Evolutionary conservation across 2,888 invertebrate genomes (phyloP).

Genomic region (Hypomecis atomaria): DNA sequence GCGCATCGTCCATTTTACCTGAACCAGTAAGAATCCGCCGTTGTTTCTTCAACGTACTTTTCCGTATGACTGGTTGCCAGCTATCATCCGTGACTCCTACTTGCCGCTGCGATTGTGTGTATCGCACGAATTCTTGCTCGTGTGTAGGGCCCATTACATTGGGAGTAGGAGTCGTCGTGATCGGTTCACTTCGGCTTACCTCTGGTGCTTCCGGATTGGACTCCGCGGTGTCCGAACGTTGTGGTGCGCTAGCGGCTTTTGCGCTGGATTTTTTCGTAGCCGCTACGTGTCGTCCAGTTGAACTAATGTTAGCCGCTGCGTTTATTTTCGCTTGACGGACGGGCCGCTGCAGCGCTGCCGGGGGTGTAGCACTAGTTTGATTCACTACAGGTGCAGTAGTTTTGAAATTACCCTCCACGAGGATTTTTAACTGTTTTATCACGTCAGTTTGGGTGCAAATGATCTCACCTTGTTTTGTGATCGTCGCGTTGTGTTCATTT

Average conservation of each 20-base stretch:
- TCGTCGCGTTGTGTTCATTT: background rate
- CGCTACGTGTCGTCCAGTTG: background rate
- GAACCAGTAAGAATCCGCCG: background rate
- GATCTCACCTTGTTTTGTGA: background rate
- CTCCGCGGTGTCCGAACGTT: background rate
- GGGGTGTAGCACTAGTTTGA: background rate
- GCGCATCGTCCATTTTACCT: constrained; percentile 3
- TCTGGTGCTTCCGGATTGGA: background rate
- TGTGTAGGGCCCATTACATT: background rate
- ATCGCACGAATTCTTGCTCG: background rate
- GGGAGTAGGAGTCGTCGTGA: background rate
- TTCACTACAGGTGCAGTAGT: background rate
- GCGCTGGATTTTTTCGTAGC: background rate
- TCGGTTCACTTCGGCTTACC: background rate
- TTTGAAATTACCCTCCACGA: background rate
- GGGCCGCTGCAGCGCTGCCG: background rate
- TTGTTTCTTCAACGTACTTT: background rate
- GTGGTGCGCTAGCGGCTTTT: background rate
- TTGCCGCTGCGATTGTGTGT: too few species aligned
- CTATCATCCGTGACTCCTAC: background rate
- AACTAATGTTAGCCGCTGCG: background rate
- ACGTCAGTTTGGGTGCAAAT: background rate
- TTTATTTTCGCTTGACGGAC: background rate
- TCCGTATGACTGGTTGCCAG: background rate
- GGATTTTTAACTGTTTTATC: background rate